A percentile compares a stretch with the other conserved stretches of the same genome.
These are phyloP conservation scores for Diabrotica balteata DNA, from an alignment of 2,888 invertebrate genomes.

Conservation along the genomic window DNA sequence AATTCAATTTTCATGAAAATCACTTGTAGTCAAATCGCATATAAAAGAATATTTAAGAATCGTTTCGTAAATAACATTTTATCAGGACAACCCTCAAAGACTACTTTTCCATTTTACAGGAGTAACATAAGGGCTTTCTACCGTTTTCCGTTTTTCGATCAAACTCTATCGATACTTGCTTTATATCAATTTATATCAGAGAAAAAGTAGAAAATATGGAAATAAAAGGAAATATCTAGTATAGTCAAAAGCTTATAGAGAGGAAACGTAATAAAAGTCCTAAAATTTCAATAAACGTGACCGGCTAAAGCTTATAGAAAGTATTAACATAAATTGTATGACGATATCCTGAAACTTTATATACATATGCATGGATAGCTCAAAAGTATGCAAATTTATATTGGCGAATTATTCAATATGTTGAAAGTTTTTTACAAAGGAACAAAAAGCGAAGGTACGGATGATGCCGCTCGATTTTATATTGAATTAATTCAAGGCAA, in stretches of 20 bases:
- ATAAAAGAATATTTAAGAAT: too few relatives aligned
- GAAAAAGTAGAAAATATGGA: conserved; percentile 23
- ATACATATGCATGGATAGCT: conserved; percentile 32
- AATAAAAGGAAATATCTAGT: conserved; percentile 28
- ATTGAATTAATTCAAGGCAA: conserved; percentile 22
- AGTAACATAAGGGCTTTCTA: too few relatives aligned
- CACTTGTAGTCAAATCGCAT: too few relatives aligned
- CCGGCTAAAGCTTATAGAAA: conserved; percentile 28
- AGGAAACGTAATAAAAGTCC: conserved; percentile 31
- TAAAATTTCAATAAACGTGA: conserved; percentile 34
- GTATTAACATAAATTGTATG: conserved; percentile 34
- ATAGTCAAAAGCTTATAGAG: conserved; percentile 22
- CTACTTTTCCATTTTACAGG: too few relatives aligned
- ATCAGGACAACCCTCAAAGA: too few relatives aligned
- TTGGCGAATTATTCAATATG: conserved; percentile 28
- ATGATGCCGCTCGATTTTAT: conserved; percentile 6
- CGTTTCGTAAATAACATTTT: too few relatives aligned
- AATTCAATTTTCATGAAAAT: too few relatives aligned
- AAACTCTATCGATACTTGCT: neutral
- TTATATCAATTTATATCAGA: neutral
- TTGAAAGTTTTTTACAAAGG: neutral
- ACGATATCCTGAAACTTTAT: conserved; percentile 26
- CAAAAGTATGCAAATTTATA: conserved; percentile 34
- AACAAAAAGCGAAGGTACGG: conserved; percentile 1
- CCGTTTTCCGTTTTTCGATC: neutral